These are phyloP conservation scores for Spodoptera exigua DNA, from an alignment of 2,888 invertebrate genomes.

Conservation along the genomic window DNA sequence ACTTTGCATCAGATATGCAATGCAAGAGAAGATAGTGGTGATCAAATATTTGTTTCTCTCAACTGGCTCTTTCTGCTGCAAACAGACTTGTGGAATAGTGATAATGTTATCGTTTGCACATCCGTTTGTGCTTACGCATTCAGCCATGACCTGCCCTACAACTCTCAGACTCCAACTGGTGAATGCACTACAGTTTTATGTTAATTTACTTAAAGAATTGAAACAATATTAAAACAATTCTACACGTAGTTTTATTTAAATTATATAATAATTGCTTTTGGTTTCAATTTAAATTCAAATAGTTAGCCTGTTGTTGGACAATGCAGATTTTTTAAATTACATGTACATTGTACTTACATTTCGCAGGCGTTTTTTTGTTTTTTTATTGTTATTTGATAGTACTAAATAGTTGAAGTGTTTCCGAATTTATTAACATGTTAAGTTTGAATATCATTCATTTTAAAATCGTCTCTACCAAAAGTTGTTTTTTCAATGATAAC, in stretches of 20 bases:
- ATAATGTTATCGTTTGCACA: slow-evolving; percentile 84
- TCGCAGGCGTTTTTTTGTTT: slow-evolving; percentile 1
- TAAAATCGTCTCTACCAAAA: slow-evolving; percentile 10
- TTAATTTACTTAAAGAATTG: slow-evolving; percentile 61
- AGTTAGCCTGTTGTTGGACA: too few species aligned
- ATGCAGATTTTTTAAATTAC: too few species aligned
- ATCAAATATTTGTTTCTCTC: slow-evolving; percentile 64
- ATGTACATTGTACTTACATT: not conserved
- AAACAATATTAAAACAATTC: slow-evolving; percentile 31
- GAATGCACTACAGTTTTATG: slow-evolving; percentile 74
- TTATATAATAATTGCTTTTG: not conserved
- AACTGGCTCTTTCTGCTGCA: slow-evolving; percentile 56
- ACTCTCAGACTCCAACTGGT: slow-evolving; percentile 75
- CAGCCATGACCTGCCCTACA: slow-evolving; percentile 88
- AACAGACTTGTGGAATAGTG: slow-evolving; percentile 68
- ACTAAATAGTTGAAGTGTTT: slow-evolving; percentile 8
- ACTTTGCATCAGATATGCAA: slow-evolving; percentile 20
- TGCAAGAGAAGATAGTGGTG: slow-evolving; percentile 40
- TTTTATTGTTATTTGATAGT: not conserved
- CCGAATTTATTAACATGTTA: slow-evolving; percentile 5
- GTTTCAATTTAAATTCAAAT: too few species aligned
- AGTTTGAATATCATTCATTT: slow-evolving; percentile 23
- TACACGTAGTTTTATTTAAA: slow-evolving; percentile 6
- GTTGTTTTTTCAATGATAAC: slow-evolving; percentile 24
- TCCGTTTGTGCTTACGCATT: slow-evolving; percentile 84